phyloP scores from a whole-genome alignment of 2,888 invertebrate species.

The Sminthurides aquaticus region DNA sequence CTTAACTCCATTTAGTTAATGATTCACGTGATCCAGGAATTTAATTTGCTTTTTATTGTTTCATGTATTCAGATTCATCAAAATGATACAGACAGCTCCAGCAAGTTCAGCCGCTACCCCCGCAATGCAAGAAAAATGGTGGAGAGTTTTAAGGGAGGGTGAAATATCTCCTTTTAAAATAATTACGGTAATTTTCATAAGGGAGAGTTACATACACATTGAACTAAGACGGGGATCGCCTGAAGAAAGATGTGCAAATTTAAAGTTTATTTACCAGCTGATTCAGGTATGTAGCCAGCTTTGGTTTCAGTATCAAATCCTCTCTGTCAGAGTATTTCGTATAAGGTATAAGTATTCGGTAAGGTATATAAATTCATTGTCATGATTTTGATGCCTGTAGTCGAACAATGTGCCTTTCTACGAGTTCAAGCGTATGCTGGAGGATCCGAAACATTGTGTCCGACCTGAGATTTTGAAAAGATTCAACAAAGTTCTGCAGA shows the following conservation, averaged over 20 bases:
- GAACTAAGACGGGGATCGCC: constrained; percentile 20
- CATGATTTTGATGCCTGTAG: constrained; percentile 18
- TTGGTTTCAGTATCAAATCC: not conserved
- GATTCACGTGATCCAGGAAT: too few species aligned
- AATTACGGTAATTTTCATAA: constrained; percentile 30
- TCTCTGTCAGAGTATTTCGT: not conserved
- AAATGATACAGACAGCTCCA: not conserved
- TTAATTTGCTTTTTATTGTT: too few species aligned
- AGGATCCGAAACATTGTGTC: constrained; percentile 28
- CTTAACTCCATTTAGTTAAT: too few species aligned
- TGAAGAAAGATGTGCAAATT: constrained; percentile 21
- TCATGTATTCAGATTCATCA: too few species aligned
- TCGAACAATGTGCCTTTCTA: constrained; percentile 28
- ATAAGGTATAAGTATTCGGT: not conserved
- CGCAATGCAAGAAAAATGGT: constrained; percentile 20
- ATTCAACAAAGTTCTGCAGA: constrained; percentile 32
- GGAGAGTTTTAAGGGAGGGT: constrained; percentile 34
- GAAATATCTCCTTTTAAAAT: constrained; percentile 39
- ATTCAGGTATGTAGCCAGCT: constrained; percentile 10
- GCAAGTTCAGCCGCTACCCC: not conserved
- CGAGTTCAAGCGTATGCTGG: constrained; percentile 24
- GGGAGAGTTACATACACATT: constrained; percentile 29
- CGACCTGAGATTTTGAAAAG: constrained; percentile 31
- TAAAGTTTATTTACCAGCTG: constrained; percentile 21
- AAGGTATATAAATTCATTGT: not conserved